Conservation (phyloP, 1,140 invertebrate species). For the Phenacoccus solenopsis region DNA sequence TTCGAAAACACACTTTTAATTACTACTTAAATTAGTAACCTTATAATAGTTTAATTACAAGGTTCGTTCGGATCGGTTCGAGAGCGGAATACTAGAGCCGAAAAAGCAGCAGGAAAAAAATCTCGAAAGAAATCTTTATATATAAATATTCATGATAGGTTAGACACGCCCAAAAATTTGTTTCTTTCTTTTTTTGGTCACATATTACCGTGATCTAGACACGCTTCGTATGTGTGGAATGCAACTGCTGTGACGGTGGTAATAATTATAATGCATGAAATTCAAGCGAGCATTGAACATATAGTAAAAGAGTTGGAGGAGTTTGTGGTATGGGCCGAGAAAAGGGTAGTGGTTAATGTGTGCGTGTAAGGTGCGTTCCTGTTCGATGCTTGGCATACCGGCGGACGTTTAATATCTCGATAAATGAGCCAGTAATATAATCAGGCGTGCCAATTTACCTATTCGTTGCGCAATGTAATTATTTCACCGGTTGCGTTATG, state of each 20-base stretch:
- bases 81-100: not conserved
- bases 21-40: conserved; percentile 14
- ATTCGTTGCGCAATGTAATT: not conserved
- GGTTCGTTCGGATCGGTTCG: not conserved
- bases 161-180: conserved; percentile 13
- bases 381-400: not conserved
- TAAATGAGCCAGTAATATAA: not conserved
- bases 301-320: not conserved
- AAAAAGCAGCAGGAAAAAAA: not conserved
- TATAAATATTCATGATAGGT: conserved; percentile 18
- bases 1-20: conserved; percentile 7
- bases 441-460: not conserved
- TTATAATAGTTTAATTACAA: conserved; percentile 10
- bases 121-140: conserved; percentile 3
- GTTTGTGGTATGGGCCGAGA: not conserved
- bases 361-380: not conserved
- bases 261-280: conserved; percentile 15
- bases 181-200: conserved; percentile 14
- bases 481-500: not conserved
- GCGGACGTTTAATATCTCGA: not conserved
- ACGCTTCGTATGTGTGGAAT: conserved; percentile 8
- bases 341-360: not conserved
- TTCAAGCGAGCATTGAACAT: not conserved
- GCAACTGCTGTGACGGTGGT: conserved; percentile 8
- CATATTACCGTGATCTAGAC: conserved; percentile 8